Conservation (phyloP, 2,113 vertebrate species). For the Falco punctatus region DNA sequence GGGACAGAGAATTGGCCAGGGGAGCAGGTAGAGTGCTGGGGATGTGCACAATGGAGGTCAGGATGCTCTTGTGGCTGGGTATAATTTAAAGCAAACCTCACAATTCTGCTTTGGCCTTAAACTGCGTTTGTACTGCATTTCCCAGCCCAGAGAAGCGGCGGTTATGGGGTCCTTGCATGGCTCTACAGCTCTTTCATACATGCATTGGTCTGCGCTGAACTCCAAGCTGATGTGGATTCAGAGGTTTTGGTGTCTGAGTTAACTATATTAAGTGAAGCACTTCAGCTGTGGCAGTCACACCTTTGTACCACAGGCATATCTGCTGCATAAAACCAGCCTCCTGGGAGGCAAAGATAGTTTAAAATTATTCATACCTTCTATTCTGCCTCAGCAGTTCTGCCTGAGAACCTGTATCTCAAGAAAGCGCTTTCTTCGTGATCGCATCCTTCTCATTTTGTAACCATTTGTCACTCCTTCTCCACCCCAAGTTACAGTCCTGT, state of each 20-base stretch:
- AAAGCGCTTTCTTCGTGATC: background rate
- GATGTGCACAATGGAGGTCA: accelerated
- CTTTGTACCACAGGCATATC: background rate
- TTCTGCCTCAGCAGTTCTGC: background rate
- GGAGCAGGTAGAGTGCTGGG: accelerated
- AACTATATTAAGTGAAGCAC: background rate
- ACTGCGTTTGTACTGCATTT: background rate
- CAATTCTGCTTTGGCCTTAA: background rate
- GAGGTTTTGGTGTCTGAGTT: background rate
- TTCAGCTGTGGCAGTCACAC: background rate
- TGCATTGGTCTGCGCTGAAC: background rate
- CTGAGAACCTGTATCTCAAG: background rate
- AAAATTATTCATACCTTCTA: background rate
- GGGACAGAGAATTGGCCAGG: accelerated
- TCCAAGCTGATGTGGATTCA: background rate
- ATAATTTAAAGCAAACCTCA: background rate
- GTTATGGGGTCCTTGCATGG: background rate
- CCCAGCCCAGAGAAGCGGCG: background rate
- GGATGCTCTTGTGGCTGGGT: background rate
- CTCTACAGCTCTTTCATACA: accelerated
- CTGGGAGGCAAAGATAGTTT: background rate
- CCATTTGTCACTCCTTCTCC: background rate
- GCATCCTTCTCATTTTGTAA: background rate
- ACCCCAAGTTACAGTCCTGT: background rate
- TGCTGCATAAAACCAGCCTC: background rate